Base-by-base conservation (phyloP, 2,113 vertebrate species). In the Lontra canadensis region DNA sequence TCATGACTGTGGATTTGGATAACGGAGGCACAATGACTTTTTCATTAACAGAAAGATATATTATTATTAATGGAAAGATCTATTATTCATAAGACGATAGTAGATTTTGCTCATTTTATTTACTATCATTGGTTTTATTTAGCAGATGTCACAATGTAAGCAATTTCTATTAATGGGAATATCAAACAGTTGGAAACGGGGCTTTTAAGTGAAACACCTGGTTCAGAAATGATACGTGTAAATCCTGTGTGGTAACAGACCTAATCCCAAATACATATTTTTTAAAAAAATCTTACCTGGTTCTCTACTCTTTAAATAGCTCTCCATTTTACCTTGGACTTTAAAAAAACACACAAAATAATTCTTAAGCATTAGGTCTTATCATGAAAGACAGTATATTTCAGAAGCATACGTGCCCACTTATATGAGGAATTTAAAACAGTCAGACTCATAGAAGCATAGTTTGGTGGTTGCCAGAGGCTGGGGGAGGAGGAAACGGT, bases 51-150 rank as follows among this genome's bases (percentile, higher is more conserved):
- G 79, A 97, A 95, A 97, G 83, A 6, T 82, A 47, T 0, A 52
- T 0, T 39, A 78, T 96, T 98, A 18, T 18, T 55, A 69, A 13
- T 97, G 18, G 83, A 97, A 95, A 97, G 85, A 6, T 80, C 81
- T 92, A 52, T 0, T 39, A 78, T 96, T 98, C 29, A 23, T 94
- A 91, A 78, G 83, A 83, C 5, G 34, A 95, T 17, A 90, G 31
- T 95, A 96, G 47, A 96, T 97, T 96, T 97, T 90, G 96, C 85
- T 96, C 92, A 90, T 96, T 98, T 97, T 98, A 98, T 98, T 98
- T 97, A 98, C 93, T 85, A 93, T 97, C 90, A 87, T n/a, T 97
- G 7, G 85, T 96, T 98, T 98, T 94, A 94, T 81, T 98, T 98
- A 98, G 92, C 89, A 98, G 97, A 92, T 97, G 97, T 97, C 92